Conservation (phyloP, 1,140 invertebrate genomes). For the Drosophila bipectinata region DNA sequence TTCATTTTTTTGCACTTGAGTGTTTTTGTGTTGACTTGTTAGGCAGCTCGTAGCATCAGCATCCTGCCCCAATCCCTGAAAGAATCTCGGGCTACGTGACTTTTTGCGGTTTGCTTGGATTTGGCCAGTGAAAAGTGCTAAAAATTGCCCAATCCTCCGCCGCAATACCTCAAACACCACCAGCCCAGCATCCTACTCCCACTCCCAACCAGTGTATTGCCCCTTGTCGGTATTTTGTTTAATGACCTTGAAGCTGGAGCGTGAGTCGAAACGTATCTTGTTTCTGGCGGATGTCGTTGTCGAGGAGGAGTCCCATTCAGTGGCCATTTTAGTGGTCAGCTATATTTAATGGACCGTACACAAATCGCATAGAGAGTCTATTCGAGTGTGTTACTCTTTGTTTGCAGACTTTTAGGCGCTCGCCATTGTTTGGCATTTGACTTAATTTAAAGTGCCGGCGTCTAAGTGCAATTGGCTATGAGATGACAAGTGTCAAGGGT, state of each 20-base stretch:
- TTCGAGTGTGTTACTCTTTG: slow-evolving; percentile 40
- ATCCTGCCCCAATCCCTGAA: slow-evolving; percentile 47
- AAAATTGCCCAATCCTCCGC: slow-evolving; percentile 62
- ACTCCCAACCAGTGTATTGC: not conserved
- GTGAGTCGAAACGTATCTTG: slow-evolving; percentile 60
- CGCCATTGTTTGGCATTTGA: slow-evolving; percentile 57
- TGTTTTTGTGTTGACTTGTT: slow-evolving; percentile 68
- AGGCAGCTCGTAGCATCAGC: slow-evolving; percentile 42
- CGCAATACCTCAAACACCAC: not conserved
- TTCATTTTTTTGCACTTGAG: slow-evolving; percentile 69
- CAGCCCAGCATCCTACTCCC: not conserved
- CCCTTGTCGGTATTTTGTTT: slow-evolving; percentile 54
- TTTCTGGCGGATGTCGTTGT: slow-evolving; percentile 49
- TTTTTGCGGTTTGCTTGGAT: slow-evolving; percentile 80
- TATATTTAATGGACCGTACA: slow-evolving; percentile 67
- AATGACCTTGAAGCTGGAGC: slow-evolving; percentile 68
- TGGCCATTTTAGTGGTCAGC: slow-evolving; percentile 26
- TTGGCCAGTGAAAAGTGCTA: slow-evolving; percentile 73
- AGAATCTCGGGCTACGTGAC: slow-evolving; percentile 67
- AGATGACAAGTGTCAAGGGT: slow-evolving; percentile 2
- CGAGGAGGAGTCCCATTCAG: slow-evolving; percentile 12
- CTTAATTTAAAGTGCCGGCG: slow-evolving; percentile 68
- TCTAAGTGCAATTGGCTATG: slow-evolving; percentile 60
- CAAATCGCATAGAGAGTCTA: not conserved
- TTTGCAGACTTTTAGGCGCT: slow-evolving; percentile 67